Conservation (phyloP, 2,797 vertebrate species). For the Podargus strigoides region DNA sequence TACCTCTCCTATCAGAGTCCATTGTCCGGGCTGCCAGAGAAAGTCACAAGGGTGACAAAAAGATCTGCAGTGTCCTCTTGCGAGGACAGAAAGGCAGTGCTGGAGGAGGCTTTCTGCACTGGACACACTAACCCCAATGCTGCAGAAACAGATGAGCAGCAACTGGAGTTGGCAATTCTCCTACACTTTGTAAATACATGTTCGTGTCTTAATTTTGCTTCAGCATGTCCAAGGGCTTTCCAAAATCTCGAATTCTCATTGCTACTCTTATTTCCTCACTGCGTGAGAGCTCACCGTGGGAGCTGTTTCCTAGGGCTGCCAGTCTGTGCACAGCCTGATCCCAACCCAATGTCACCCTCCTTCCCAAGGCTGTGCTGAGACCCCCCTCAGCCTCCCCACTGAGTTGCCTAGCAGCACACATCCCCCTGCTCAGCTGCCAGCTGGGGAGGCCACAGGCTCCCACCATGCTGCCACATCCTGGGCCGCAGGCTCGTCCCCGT, state of each 20-base stretch:
- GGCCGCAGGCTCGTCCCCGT: too few relatives aligned
- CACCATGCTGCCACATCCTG: too few relatives aligned
- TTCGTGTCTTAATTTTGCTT: not conserved
- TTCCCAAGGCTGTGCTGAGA: not conserved
- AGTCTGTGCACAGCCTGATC: accelerated
- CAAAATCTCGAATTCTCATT: not conserved
- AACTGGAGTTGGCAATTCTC: not conserved
- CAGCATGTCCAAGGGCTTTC: accelerated
- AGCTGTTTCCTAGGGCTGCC: not conserved
- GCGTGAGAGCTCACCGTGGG: accelerated
- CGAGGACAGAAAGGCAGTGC: not conserved
- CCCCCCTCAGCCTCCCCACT: too few relatives aligned
- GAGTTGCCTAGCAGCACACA: too few relatives aligned
- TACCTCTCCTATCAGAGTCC: not conserved
- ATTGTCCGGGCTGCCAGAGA: not conserved
- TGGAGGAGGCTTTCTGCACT: not conserved
- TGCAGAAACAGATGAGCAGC: not conserved
- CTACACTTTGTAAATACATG: not conserved
- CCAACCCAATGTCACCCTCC: not conserved
- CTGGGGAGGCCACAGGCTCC: too few relatives aligned
- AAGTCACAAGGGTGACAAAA: not conserved
- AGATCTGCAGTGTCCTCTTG: not conserved
- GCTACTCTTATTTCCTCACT: too few relatives aligned
- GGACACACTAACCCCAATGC: accelerated
- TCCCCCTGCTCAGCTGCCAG: too few relatives aligned